Evolutionary conservation across 1,140 invertebrate genomes (phyloP).

Genomic region (Megathymus violae): DNA sequence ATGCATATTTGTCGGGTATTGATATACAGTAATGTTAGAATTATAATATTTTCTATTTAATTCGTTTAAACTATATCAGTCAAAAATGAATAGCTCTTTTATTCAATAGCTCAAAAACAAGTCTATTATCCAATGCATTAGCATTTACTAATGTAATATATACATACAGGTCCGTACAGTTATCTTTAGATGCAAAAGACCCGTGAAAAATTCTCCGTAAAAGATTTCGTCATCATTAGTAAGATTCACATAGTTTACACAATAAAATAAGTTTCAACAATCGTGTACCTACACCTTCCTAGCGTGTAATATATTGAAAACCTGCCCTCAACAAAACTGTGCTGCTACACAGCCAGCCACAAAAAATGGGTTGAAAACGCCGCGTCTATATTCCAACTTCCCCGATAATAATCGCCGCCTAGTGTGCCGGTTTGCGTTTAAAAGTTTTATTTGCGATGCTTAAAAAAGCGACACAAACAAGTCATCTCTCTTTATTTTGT

Average conservation of each 20-base stretch:
- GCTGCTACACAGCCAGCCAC: not conserved
- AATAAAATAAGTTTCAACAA: not conserved
- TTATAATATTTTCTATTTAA: no score
- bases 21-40: no score
- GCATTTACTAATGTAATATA: no score
- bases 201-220: not conserved
- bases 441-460: constrained; percentile 34
- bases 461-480: constrained; percentile 35
- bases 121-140: no score
- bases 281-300: not conserved
- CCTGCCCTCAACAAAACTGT: not conserved
- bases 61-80: no score
- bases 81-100: no score
- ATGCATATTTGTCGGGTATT: no score
- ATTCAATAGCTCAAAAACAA: no score
- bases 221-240: not conserved
- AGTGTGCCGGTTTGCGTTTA: constrained; percentile 21
- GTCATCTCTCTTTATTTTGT: constrained; percentile 35
- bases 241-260: not conserved
- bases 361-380: constrained; percentile 1
- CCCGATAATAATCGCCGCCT: constrained; percentile 16
- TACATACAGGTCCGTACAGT: no score
- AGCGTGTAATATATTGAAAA: not conserved
- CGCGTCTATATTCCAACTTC: constrained; percentile 6
- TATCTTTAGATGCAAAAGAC: no score